Base-by-base conservation (phyloP, 1,140 invertebrate species). In the Drosophila bipectinata region DNA sequence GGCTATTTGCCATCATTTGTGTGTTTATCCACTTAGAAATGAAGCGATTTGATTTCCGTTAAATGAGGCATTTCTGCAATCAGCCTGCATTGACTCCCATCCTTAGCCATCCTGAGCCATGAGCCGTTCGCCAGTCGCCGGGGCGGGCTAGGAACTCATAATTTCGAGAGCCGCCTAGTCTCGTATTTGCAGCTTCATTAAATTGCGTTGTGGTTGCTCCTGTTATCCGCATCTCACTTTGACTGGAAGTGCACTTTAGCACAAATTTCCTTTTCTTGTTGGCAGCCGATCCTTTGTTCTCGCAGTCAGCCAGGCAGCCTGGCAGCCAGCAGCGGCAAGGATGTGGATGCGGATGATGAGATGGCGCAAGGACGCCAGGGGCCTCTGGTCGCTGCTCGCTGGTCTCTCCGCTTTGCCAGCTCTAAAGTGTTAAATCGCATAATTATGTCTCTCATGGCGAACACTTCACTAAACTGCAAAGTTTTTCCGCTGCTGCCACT, bases 381-480 rank as follows among this genome's bases (percentile, higher is more conserved):
- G 48, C 68, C 37, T 68, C 15, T 37, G 12, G 39, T 18, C 8
- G 21, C 26, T 21, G 47, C 34, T 61, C 47, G 72, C 66, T 57
- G 82, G 52, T 68, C 73, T 74, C 61, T 72, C 75, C 75, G 83
- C 75, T 88, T 87, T 75, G 64, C 60, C 76, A 52, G 59, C 80
- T 77, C 80, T 79, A 84, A 87, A 87, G 83, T 88, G 83, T 87
- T 87, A 87, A 88, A 87, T 79, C 83, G 83, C 83, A 88, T 87
- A 87, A 87, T 87, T 88, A 87, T 87, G 83, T 88, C 82, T 87
- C 82, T 87, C 75, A 82, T 88, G 66, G 83, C 71, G 78, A 48
- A 66, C 83, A 88, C 82, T 88, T 87, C 83, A 88, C 82, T 82
- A 82, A 85, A 88, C 83, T 82, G 66, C 45, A 82, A 87, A 87